Conservation (phyloP, 1,140 invertebrate species). For the Apis florea region DNA sequence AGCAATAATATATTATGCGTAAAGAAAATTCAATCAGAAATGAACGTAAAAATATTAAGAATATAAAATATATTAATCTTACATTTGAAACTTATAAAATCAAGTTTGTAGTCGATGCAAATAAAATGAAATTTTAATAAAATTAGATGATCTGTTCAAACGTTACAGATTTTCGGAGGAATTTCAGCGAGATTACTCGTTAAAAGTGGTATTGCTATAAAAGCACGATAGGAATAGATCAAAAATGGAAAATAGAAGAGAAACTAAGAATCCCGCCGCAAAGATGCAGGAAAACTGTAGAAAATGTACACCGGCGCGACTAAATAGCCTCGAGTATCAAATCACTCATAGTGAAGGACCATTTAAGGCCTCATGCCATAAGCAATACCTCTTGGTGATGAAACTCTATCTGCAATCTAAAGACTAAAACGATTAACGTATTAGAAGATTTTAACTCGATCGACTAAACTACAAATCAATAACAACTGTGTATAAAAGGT, state of each 20-base stretch:
- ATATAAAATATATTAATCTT: no score
- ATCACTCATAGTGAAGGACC: constrained; percentile 62
- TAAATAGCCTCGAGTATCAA: constrained; percentile 60
- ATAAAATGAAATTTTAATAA: not conserved
- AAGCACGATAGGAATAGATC: constrained; percentile 20
- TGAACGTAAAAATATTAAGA: no score
- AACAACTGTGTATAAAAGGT: not conserved
- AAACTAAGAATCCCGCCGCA: constrained; percentile 48
- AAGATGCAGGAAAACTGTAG: constrained; percentile 58
- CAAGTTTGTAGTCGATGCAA: not conserved
- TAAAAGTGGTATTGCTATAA: constrained; percentile 53
- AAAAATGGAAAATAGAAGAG: constrained; percentile 54
- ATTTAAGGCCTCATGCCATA: constrained; percentile 63
- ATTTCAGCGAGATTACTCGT: constrained; percentile 11
- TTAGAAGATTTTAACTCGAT: constrained; percentile 53
- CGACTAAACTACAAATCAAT: constrained; percentile 23
- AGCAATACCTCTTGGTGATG: constrained; percentile 62
- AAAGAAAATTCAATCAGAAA: no score
- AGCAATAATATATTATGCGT: no score
- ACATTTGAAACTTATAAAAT: no score
- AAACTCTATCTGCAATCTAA: constrained; percentile 64
- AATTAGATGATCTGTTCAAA: not conserved
- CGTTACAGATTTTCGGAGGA: constrained; percentile 1
- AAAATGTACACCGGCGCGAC: constrained; percentile 54
- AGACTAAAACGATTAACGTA: constrained; percentile 59